Evolutionary conservation across 2,797 vertebrate species (phyloP).

Genomic region (Gambelia wislizenii): DNA sequence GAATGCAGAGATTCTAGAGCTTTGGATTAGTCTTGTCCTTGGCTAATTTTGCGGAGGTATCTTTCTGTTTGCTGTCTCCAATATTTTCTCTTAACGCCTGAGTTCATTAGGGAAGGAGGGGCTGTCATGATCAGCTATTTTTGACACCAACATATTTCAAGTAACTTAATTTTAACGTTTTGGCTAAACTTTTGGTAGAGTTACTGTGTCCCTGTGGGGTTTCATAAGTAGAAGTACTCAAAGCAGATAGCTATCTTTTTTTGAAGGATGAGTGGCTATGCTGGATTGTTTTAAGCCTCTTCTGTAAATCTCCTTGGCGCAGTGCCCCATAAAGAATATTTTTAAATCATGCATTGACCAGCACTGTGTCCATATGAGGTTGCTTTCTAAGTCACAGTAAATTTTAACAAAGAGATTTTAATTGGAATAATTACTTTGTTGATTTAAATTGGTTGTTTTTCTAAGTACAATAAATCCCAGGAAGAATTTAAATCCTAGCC

Average conservation of each 20-base stretch:
- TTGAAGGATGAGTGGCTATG: slow-evolving; percentile 3
- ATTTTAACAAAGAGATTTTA: slow-evolving; percentile 55
- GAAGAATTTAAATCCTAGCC: slow-evolving; percentile 56
- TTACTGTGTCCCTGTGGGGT: slow-evolving; percentile 2
- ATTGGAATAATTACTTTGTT: slow-evolving; percentile 65
- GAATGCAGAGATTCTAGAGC: background rate
- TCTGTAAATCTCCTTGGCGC: slow-evolving; percentile 40
- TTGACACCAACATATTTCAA: background rate
- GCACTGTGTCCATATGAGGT: slow-evolving; percentile 6
- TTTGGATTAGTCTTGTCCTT: background rate
- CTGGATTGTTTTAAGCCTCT: slow-evolving; percentile 17
- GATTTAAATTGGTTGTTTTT: slow-evolving; percentile 61
- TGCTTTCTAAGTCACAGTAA: slow-evolving; percentile 53
- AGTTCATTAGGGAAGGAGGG: background rate
- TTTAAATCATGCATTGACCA: slow-evolving; percentile 31
- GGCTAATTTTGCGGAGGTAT: background rate
- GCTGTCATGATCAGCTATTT: background rate
- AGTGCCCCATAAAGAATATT: slow-evolving; percentile 13
- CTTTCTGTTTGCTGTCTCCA: background rate
- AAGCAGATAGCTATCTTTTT: slow-evolving; percentile 26
- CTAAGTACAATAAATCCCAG: slow-evolving; percentile 62
- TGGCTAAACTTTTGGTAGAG: background rate
- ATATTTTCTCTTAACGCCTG: background rate
- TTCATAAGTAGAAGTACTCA: slow-evolving; percentile 32
- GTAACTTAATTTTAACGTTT: background rate